Conservation (phyloP, 2,797 vertebrate species). For the Sebastes hubbsi region DNA sequence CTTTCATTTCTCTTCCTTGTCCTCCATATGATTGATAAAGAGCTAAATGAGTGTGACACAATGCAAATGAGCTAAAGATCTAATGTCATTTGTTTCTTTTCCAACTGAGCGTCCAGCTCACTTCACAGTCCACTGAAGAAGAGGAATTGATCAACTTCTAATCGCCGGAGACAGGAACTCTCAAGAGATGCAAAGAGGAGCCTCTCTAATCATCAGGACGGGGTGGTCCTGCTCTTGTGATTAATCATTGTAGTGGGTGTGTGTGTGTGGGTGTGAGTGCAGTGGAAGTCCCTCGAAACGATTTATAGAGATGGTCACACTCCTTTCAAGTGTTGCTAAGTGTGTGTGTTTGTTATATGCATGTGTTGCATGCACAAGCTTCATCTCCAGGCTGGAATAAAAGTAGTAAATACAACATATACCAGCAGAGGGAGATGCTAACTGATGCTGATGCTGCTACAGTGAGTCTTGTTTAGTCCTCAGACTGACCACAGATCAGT, state of each 20-base stretch:
- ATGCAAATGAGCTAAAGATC: conserved; percentile 13
- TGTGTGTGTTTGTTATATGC: not conserved
- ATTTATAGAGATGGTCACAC: not conserved
- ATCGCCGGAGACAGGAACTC: conserved; percentile 4
- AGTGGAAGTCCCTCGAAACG: not conserved
- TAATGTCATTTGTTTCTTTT: not conserved
- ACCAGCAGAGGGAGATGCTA: not conserved
- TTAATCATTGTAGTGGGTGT: not conserved
- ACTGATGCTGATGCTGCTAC: not conserved
- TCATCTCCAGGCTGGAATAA: not conserved
- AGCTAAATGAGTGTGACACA: conserved; percentile 16
- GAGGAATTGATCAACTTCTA: conserved; percentile 19
- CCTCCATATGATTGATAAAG: conserved; percentile 25
- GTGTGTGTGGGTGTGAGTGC: not conserved
- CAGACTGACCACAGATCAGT: not conserved
- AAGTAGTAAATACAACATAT: not conserved
- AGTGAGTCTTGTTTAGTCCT: not conserved
- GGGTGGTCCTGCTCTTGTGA: not conserved
- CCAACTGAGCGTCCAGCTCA: not conserved
- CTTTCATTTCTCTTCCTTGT: not conserved
- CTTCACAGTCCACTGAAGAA: not conserved
- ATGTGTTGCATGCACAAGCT: not conserved
- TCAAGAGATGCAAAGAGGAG: not conserved
- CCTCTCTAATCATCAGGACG: not conserved
- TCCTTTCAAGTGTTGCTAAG: not conserved